Evolutionary conservation across 1,140 invertebrate species (phyloP).

Genomic region (Notospermus geniculatus): DNA sequence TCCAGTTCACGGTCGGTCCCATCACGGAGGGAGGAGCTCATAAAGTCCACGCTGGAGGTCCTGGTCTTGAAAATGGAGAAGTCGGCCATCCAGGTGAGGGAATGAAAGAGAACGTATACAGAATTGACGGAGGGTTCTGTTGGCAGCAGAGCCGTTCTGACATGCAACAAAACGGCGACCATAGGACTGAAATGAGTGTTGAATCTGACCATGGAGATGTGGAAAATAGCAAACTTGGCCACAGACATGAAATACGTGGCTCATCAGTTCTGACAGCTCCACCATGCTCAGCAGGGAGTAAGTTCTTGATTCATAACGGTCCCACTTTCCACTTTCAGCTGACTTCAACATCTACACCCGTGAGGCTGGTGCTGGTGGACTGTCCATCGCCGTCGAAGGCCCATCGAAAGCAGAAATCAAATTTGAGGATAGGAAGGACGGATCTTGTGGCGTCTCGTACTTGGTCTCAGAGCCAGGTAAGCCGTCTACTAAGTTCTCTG

Average conservation of each 20-base stretch:
- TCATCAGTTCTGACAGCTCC: no score
- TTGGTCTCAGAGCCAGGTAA: conserved; percentile 85
- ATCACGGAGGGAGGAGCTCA: conserved; percentile 73
- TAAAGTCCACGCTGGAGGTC: conserved; percentile 83
- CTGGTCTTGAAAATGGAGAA: conserved; percentile 82
- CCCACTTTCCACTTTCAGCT: conserved; percentile 45
- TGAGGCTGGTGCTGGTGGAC: conserved; percentile 91
- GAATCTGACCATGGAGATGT: no score
- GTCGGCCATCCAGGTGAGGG: conserved; percentile 72
- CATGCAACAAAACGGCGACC: no score
- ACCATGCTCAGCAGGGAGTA: no score
- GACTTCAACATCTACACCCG: conserved; percentile 99
- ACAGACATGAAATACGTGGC: no score
- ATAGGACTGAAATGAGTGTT: no score
- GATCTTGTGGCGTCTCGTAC: conserved; percentile 89
- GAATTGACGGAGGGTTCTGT: no score
- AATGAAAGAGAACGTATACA: no score
- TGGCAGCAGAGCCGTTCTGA: no score
- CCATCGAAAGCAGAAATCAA: conserved; percentile 97
- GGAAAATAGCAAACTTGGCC: no score
- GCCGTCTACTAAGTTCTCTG: no score
- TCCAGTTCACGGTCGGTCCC: conserved; percentile 67
- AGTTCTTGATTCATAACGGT: no score
- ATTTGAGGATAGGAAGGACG: conserved; percentile 87
- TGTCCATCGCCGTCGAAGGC: conserved; percentile 94